A percentile compares a stretch with the other conserved stretches of the same genome.
Conservation (phyloP, 2,888 invertebrate genomes). For the Autographa pulchrina region DNA sequence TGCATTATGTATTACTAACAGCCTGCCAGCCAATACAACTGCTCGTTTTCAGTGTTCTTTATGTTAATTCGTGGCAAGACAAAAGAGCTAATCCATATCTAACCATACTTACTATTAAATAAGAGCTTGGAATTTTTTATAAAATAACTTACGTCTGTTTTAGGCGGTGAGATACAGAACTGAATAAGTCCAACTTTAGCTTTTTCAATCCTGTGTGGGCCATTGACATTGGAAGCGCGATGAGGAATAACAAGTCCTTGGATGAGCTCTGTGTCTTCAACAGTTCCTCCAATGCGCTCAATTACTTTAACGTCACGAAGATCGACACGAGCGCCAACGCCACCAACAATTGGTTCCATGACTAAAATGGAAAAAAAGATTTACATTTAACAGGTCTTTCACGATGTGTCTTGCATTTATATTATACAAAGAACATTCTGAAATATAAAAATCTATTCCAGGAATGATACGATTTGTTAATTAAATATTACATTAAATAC, state of each 20-base stretch:
- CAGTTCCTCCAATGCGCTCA: slow-evolving; percentile 98
- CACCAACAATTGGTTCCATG: slow-evolving; percentile 88
- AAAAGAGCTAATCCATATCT: too few species aligned
- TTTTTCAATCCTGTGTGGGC: slow-evolving; percentile 98
- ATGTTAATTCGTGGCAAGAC: too few species aligned
- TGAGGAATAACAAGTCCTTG: slow-evolving; percentile 99
- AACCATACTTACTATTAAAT: too few species aligned
- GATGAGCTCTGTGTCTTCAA: slow-evolving; percentile 98
- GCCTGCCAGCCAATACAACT: too few species aligned
- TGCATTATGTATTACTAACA: neutral
- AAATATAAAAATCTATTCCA: too few species aligned
- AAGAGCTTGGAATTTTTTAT: too few species aligned
- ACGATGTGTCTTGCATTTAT: too few species aligned
- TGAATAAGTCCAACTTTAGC: slow-evolving; percentile 99
- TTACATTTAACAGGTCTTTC: neutral
- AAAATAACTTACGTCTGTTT: slow-evolving; percentile 95
- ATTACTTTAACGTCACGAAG: slow-evolving; percentile 99
- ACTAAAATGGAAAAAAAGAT: slow-evolving; percentile 66
- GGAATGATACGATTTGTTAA: too few species aligned
- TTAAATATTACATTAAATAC: slow-evolving; percentile 29
- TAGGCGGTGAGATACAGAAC: slow-evolving; percentile 99
- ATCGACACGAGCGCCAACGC: slow-evolving; percentile 94
- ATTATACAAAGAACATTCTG: too few species aligned
- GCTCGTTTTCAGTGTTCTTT: too few species aligned
- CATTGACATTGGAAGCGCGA: slow-evolving; percentile 96